Evolutionary conservation across 2,113 vertebrate species (phyloP), one percentile per base, ranked within the genome.

Genomic region (Grammomys surdaster): DNA sequence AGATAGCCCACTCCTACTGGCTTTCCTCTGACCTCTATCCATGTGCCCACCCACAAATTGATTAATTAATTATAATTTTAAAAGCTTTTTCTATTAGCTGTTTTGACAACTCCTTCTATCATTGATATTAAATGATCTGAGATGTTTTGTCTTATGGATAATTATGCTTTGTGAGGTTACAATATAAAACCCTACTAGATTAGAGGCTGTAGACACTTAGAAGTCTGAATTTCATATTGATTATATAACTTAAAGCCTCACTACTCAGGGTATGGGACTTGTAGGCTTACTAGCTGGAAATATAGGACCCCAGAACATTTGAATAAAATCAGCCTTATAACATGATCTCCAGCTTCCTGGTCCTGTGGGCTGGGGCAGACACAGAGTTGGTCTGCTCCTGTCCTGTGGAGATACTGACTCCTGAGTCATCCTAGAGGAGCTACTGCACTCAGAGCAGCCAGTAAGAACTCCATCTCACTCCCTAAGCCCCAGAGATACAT

Each of bases 211-310:
- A 0, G 20, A 70, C 11, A 93, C 3, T 9, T 90, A 1, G 12
- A 87, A 46, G 3, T 82, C 31, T 80, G 16, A 73, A 94, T 87
- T 48, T 14, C 56, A 28, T 28, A 82, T 89, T 89, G 91, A 77
- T 58, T 77, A 65, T 17, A 31, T 81, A 56, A 94, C 54, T 12
- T 58, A 94, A 94, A 92, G 11, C 1, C 12, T 96, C 81, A 56
- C 2, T 82, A n/a, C 10, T 77, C 36, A 51, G 10, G 86, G 24
- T 46, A 90, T 10, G 24, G 60, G 28, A 28, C 3, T 81, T 43
- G 11, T 54, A 40, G 33, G 2, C 9, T 95, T 89, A 16, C 73
- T 70, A 87, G 76, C 73, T 70, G 89, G 76, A 94, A 94, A 96
- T 46, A 28, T 14, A 80, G 26, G 0, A 8, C 1, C 9, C 11